Evolutionary conservation across 2,113 vertebrate species (phyloP).

Genomic region (Phrynosoma platyrhinos): DNA sequence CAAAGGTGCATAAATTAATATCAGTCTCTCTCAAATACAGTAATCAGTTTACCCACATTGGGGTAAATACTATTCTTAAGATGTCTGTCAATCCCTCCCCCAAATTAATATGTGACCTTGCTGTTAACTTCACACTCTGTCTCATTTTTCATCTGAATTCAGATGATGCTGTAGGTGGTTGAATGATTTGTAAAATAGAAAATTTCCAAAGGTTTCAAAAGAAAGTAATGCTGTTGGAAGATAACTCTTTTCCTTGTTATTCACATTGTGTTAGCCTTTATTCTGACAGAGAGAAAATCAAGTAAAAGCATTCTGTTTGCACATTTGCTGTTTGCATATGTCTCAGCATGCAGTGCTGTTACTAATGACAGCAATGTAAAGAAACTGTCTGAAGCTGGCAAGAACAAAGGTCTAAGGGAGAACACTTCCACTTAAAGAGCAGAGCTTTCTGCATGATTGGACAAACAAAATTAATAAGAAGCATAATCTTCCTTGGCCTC

Average conservation of each 20-base stretch:
- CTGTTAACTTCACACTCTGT: neutral
- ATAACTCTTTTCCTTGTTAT: neutral
- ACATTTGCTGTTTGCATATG: constrained; percentile 20
- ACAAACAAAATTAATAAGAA: constrained; percentile 41
- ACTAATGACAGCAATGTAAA: constrained; percentile 21
- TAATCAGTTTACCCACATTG: neutral
- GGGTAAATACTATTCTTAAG: neutral
- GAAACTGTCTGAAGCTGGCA: constrained; percentile 19
- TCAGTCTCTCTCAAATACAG: neutral
- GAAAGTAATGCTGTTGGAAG: neutral
- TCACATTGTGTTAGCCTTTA: neutral
- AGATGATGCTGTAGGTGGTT: no score
- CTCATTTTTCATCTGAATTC: neutral
- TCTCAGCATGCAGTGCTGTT: constrained; percentile 26
- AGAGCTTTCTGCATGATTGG: constrained; percentile 24
- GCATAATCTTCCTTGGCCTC: neutral
- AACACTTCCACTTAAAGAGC: constrained; percentile 5
- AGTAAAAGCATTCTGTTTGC: constrained; percentile 6
- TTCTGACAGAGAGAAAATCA: neutral
- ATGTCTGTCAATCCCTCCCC: neutral
- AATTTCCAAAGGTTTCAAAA: neutral
- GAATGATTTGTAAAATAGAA: neutral
- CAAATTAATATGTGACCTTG: neutral
- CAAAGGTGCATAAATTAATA: neutral
- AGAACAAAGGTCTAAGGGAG: constrained; percentile 14